Base-by-base conservation (phyloP, 2,113 vertebrate species). In the Oophaga pumilio region DNA sequence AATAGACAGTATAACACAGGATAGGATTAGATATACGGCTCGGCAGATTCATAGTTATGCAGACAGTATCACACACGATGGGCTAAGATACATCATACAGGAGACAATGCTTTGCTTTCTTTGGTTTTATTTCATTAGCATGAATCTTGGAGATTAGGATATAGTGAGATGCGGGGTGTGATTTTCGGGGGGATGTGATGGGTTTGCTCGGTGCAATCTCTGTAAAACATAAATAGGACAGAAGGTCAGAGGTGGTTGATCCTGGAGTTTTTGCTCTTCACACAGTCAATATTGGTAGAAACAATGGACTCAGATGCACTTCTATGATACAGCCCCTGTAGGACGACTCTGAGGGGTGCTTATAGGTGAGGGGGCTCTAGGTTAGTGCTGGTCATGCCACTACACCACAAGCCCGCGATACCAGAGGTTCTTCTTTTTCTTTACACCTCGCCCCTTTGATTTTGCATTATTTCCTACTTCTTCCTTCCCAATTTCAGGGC, bases 191-290 rank as follows among this genome's bases (percentile, higher is more conserved):
- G 9, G n/a, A 11, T 24, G 43, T 13, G 11, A 8, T 2, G 84
- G 52, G 28, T 28, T 43, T 28, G 8, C 62, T 79, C 2, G 62
- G 28, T 50, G 59, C 6, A 14, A 79, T 22, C 18, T 78, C 85
- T 87, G 85, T 79, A 87, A 87, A 87, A 87, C 52, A 87, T 53
- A 79, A 87, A 79, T 50, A 69, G 11, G 4, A 26, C n/a, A 68
- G 50, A n/a, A 49, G 76, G 77, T 81, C 66, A 57, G 62, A 81
- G 77, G 85, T 66, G 1, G 18, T 2, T 68, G 77, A 22, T 9
- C 69, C 33, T 0, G 20, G 85, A 57, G 50, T 33, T 81, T 18
- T 33, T 13, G 52, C 8, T 49, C 9, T n/a, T 73, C 17, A 17
- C 26, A 22, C 52, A 59, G 85, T 79, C 76, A 87, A 87, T 87